Evolutionary conservation across 2,113 vertebrate species (phyloP).

Genomic region (Patagioenas fasciata): DNA sequence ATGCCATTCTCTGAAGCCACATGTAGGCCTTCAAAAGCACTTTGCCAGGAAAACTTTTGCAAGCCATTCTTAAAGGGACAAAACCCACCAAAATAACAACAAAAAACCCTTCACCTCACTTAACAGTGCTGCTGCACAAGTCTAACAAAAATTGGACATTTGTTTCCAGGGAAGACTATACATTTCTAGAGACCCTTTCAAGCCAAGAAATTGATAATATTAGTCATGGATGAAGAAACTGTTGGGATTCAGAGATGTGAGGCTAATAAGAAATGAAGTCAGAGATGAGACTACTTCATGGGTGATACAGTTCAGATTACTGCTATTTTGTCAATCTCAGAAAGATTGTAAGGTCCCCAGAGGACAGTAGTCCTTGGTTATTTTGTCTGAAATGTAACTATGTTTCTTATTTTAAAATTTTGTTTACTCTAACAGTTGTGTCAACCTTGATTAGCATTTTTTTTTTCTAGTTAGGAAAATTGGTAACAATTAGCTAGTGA

Average conservation of each 20-base stretch:
- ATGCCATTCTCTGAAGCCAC: background rate
- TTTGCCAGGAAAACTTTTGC: background rate
- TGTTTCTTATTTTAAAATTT: background rate
- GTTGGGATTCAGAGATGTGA: background rate
- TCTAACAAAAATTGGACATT: background rate
- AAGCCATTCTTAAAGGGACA: background rate
- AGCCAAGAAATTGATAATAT: background rate
- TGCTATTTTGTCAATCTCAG: background rate
- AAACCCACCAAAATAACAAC: rapidly evolving
- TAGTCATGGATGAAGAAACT: background rate
- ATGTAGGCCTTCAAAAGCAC: background rate
- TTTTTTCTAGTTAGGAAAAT: background rate
- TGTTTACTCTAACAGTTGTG: background rate
- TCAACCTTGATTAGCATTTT: background rate
- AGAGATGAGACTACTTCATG: background rate
- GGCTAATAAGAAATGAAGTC: background rate
- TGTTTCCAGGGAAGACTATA: background rate
- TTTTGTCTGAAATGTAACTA: background rate
- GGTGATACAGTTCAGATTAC: background rate
- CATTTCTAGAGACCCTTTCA: background rate
- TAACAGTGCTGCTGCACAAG: background rate
- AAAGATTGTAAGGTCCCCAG: background rate
- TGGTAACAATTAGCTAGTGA: background rate
- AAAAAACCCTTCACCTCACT: rapidly evolving
- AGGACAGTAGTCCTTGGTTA: background rate